Base-by-base conservation (phyloP, 2,797 vertebrate genomes). In the Aratinga solstitialis region DNA sequence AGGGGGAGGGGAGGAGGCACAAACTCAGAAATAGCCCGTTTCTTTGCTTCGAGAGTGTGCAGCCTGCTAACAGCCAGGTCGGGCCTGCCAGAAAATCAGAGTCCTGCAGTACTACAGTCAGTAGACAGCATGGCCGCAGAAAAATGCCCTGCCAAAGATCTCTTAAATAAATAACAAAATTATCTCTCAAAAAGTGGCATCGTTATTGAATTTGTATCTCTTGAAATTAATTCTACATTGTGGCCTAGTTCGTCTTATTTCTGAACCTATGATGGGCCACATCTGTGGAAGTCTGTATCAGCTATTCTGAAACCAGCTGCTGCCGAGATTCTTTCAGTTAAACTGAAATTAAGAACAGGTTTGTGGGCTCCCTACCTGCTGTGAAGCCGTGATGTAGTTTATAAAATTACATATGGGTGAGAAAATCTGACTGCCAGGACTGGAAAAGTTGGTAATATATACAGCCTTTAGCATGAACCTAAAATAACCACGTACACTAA, bases 261-360 rank as follows among this genome's bases (percentile, higher is more conserved):
- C 90, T 93, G 91, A 92, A 89, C 77, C 90, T 80, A 65, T 91
- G 89, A 94, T 66, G 91, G 93, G 84, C 92, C 97, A 97, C 97
- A 97, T 97, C 97, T 98, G 97, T 94, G 95, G 89, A 94, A 96
- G 86, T 91, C 92, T 66, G 47, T 79, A 90, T 94, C 93, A 95
- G 95, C 89, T 95, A 66, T 94, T 96, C 94, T 73, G 73, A 95
- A 97, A 97, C 92, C 97, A 98, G 97, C 97, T 97, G 97, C 94
- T 93, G 81, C 94, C 26, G 53, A 97, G 91, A 97, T 97, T 90
- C 95, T 97, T 95, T 93, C 74, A 95, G 96, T 95, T 92, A 84
- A 82, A 12, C 36, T 95, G 96, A 98, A 98, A 97, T 97, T 94
- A 97, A 95, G 96, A 98, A 96, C 98, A 98, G 97, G 95, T 97